Conservation (phyloP, 2,888 invertebrate species). For the Eupeodes latifasciatus region DNA sequence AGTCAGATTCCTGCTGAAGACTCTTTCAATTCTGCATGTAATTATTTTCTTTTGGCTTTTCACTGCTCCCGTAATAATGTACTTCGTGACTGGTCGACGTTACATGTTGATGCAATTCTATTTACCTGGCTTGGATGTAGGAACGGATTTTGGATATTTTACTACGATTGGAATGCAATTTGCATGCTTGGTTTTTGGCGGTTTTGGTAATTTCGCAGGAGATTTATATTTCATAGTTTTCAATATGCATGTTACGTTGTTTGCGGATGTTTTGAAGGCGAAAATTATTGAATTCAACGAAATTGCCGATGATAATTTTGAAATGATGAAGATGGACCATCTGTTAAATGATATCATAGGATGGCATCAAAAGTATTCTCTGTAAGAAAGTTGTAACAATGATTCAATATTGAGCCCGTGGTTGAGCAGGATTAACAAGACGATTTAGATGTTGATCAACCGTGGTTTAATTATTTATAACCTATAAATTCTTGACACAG, state of each 20-base stretch:
- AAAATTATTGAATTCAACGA: constrained; percentile 77
- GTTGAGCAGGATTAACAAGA: no score
- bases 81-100: constrained; percentile 43
- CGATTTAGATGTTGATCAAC: no score
- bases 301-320: not conserved
- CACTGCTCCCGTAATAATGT: constrained; percentile 45
- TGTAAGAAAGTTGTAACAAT: constrained; percentile 8
- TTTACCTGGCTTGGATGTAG: constrained; percentile 77
- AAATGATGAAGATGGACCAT: not conserved
- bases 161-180: constrained; percentile 71
- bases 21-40: constrained; percentile 2
- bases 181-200: constrained; percentile 62
- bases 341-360: constrained; percentile 70
- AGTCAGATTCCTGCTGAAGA: not conserved
- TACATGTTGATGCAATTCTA: constrained; percentile 77
- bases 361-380: constrained; percentile 77
- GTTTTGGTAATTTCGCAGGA: constrained; percentile 77
- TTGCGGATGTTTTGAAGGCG: constrained; percentile 76
- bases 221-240: constrained; percentile 76
- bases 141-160: constrained; percentile 72
- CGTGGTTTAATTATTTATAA: no score
- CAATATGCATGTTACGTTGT: constrained; percentile 74
- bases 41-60: constrained; percentile 22
- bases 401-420: not conserved
- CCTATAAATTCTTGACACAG: no score